Evolutionary conservation across 2,888 invertebrate genomes (phyloP).

Genomic region (Synergus laeviventris): DNA sequence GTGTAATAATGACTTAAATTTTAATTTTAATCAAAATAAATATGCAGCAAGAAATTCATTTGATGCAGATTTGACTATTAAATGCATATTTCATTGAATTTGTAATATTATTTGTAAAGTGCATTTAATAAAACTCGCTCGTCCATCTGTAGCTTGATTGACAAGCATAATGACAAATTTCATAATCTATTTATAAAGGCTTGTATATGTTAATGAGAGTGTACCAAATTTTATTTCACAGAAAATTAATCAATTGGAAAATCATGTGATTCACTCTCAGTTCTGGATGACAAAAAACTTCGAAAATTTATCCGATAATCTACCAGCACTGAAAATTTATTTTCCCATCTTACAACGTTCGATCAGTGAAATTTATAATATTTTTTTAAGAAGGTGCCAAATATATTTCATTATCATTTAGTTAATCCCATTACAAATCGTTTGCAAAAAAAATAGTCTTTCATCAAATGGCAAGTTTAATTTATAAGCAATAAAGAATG

Average conservation of each 20-base stretch:
- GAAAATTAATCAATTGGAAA: not conserved
- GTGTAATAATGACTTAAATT: not conserved
- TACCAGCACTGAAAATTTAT: not conserved
- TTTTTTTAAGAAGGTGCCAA: constrained; percentile 28
- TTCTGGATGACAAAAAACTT: not conserved
- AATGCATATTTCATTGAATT: not conserved
- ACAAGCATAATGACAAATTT: constrained; percentile 2
- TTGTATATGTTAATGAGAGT: constrained; percentile 6
- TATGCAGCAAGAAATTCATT: not conserved
- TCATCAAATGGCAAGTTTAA: not conserved
- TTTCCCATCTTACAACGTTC: not conserved
- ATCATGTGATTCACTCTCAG: too few species aligned
- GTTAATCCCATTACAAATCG: not conserved
- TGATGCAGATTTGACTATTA: not conserved
- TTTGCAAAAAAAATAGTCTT: not conserved
- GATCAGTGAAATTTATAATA: constrained; percentile 1
- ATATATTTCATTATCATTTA: not conserved
- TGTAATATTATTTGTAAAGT: constrained; percentile 1
- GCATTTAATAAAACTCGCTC: constrained; percentile 9
- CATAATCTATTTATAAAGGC: constrained; percentile 20
- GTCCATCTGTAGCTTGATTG: not conserved
- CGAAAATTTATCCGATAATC: not conserved
- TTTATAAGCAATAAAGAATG: not conserved
- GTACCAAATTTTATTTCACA: not conserved
- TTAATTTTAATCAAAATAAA: not conserved